phyloP scores from a whole-genome alignment of 2,888 invertebrate genomes.

The Pteria penguin region DNA sequence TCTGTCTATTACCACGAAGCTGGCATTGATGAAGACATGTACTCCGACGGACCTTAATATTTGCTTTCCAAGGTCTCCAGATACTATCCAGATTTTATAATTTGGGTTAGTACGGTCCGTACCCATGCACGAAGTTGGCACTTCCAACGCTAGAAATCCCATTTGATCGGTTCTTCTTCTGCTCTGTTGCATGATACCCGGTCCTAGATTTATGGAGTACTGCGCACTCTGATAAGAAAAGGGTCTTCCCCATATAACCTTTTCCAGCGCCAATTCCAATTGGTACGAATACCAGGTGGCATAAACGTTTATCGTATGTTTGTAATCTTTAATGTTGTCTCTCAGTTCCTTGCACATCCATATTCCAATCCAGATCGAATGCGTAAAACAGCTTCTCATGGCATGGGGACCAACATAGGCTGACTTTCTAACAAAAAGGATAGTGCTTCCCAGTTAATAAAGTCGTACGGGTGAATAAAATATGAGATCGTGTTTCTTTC shows the following conservation, averaged over 20 bases:
- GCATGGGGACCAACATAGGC: conserved; percentile 38
- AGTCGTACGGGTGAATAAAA: conserved; percentile 22
- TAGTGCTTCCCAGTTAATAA: conserved; percentile 21
- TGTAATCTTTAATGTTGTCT: conserved; percentile 2
- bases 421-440: conserved; percentile 13
- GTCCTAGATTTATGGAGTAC: conserved; percentile 14
- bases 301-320: neutral
- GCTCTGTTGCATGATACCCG: neutral
- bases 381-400: conserved; percentile 26
- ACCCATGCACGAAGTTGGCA: neutral
- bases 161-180: conserved; percentile 10
- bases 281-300: conserved; percentile 10
- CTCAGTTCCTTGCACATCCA: conserved; percentile 17
- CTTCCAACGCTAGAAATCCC: conserved; percentile 5
- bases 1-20: too few relatives aligned
- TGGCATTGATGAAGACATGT: too few relatives aligned
- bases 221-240: neutral
- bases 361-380: conserved; percentile 29
- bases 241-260: conserved; percentile 16
- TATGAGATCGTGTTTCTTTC: conserved; percentile 8
- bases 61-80: too few relatives aligned
- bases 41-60: too few relatives aligned
- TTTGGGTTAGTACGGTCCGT: neutral
- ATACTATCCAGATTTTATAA: too few relatives aligned
- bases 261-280: conserved; percentile 16